Evolutionary conservation across 2,113 vertebrate species (phyloP).

Genomic region (Candoia aspera): DNA sequence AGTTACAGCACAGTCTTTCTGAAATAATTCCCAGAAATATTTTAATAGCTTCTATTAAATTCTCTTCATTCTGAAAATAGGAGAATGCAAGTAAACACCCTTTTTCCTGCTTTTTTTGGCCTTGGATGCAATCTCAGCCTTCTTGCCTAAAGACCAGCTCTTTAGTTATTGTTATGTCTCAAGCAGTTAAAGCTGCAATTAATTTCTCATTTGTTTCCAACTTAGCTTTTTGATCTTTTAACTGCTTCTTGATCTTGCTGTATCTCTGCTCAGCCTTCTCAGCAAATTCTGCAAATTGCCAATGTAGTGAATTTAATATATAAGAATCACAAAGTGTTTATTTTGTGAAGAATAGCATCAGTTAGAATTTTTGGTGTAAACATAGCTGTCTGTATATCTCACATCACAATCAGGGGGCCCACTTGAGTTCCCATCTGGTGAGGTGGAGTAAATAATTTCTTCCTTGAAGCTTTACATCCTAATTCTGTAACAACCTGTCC

Average conservation of each 20-base stretch:
- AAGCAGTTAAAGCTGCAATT: neutral
- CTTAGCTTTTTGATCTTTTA: neutral
- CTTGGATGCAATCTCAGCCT: neutral
- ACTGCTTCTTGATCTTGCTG: neutral
- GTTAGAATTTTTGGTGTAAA: neutral
- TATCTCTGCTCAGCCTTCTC: neutral
- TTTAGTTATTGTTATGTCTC: neutral
- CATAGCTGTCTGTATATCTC: neutral
- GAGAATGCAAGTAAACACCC: neutral
- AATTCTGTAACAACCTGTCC: neutral
- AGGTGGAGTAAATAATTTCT: neutral
- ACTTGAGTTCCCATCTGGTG: neutral
- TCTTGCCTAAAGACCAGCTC: neutral
- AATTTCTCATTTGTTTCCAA: neutral
- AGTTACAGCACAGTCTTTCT: neutral
- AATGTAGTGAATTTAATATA: neutral
- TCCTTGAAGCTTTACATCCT: neutral
- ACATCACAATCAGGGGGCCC: neutral
- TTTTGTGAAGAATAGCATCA: neutral
- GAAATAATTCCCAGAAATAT: neutral
- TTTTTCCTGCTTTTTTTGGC: neutral
- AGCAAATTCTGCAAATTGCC: neutral
- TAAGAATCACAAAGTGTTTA: neutral
- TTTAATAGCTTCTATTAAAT: neutral
- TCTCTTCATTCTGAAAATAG: neutral